Conservation (phyloP, 2,113 vertebrate species). For the Crotalus helleri region DNA sequence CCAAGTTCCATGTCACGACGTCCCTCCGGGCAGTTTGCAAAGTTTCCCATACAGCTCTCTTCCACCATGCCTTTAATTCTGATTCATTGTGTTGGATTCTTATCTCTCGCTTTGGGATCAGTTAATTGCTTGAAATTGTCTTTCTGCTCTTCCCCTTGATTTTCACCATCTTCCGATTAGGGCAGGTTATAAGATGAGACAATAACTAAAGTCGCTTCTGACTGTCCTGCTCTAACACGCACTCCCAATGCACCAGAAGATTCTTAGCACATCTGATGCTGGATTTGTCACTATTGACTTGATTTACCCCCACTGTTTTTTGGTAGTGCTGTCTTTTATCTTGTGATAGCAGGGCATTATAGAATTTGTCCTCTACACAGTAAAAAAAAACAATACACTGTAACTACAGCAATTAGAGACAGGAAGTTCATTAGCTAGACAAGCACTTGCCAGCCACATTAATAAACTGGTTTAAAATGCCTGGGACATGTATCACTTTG, state of each 20-base stretch:
- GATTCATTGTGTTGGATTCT: background rate
- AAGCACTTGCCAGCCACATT: background rate
- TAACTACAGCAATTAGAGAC: background rate
- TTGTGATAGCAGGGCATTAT: background rate
- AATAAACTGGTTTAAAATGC: background rate
- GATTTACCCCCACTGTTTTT: background rate
- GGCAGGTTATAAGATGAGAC: background rate
- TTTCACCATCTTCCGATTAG: background rate
- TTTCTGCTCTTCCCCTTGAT: background rate
- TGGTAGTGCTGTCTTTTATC: background rate
- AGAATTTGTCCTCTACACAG: background rate
- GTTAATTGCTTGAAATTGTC: background rate
- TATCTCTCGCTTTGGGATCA: background rate
- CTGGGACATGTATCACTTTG: background rate
- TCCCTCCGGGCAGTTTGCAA: background rate
- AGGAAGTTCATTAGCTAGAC: background rate
- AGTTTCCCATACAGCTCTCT: background rate
- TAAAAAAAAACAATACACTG: background rate
- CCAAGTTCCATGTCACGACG: background rate
- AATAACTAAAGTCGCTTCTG: background rate
- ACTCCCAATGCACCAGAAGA: background rate
- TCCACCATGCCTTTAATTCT: background rate
- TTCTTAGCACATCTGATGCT: background rate
- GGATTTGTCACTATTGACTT: background rate
- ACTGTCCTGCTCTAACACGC: background rate